These are phyloP conservation scores for Atherinomorus stipes DNA, from an alignment of 2,113 vertebrate species.

Conservation along the genomic window DNA sequence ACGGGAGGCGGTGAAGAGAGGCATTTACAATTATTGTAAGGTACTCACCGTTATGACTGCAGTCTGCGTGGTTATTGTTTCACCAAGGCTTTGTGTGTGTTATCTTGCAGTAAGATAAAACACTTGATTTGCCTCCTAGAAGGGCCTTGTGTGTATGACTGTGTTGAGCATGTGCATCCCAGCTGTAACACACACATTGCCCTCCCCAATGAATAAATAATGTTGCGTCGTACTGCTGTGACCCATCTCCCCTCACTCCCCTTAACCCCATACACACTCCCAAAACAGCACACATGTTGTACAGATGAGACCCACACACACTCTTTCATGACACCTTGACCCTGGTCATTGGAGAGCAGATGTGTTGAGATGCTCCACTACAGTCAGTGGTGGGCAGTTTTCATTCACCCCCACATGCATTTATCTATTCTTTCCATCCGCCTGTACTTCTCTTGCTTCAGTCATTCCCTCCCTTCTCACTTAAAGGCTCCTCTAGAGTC, in stretches of 20 bases:
- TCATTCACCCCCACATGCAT: constrained; percentile 21
- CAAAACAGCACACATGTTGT: background rate
- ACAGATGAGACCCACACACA: constrained; percentile 28
- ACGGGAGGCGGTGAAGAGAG: constrained; percentile 26
- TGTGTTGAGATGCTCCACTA: constrained; percentile 50
- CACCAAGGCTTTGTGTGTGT: constrained; percentile 11
- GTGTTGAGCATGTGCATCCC: constrained; percentile 49
- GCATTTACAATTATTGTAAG: constrained; percentile 13
- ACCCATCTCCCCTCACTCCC: constrained; percentile 30
- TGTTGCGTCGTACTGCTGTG: constrained; percentile 63
- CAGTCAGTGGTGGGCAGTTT: constrained; percentile 36
- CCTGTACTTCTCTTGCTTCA: constrained; percentile 35
- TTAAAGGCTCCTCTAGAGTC: constrained; percentile 67
- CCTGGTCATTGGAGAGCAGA: constrained; percentile 53
- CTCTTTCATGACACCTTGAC: constrained; percentile 43
- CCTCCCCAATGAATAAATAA: constrained; percentile 68
- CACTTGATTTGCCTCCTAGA: constrained; percentile 46
- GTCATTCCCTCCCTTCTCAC: constrained; percentile 34
- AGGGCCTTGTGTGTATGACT: constrained; percentile 31
- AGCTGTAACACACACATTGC: constrained; percentile 62
- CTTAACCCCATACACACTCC: constrained; percentile 23
- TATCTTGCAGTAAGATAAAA: constrained; percentile 15
- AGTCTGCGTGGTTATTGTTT: constrained; percentile 24
- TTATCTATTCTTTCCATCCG: constrained; percentile 40
- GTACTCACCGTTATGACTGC: constrained; percentile 22